A percentile compares a stretch with the other conserved stretches of the same genome.
Conservation (phyloP, 2,797 vertebrate genomes). For the Syngnathus acus region DNA sequence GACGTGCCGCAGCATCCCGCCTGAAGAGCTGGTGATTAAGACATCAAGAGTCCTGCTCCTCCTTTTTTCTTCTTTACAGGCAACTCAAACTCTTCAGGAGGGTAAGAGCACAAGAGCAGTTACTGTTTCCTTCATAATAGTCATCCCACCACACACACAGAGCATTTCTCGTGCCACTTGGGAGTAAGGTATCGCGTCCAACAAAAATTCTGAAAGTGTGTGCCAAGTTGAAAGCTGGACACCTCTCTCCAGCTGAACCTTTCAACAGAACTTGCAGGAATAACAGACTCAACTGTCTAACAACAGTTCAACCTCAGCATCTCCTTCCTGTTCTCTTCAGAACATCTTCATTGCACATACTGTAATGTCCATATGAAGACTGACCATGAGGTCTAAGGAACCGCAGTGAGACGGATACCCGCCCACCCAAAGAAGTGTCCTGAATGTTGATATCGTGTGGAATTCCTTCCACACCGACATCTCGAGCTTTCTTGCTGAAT, state of each 20-base stretch:
- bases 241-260: conserved; percentile 36
- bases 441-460: conserved; percentile 3
- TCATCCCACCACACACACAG: conserved; percentile 27
- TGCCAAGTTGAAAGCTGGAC: conserved; percentile 25
- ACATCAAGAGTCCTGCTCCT: too few species aligned
- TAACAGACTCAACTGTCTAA: conserved; percentile 39
- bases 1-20: neutral
- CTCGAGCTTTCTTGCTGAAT: conserved; percentile 2
- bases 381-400: neutral
- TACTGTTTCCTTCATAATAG: conserved; percentile 45
- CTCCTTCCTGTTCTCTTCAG: conserved; percentile 17
- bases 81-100: conserved; percentile 29
- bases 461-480: conserved; percentile 6
- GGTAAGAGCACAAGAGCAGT: conserved; percentile 45
- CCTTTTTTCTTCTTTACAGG: conserved; percentile 21
- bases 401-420: neutral
- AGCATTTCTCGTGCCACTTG: conserved; percentile 27
- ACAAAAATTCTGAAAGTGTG: conserved; percentile 38
- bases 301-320: conserved; percentile 30
- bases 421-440: neutral
- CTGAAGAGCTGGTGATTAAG: neutral
- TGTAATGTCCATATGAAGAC: neutral
- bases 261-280: conserved; percentile 39
- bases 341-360: neutral
- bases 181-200: conserved; percentile 37